Evolutionary conservation across 1,140 invertebrate genomes (phyloP).

Genomic region (Zeugodacus cucurbitae): DNA sequence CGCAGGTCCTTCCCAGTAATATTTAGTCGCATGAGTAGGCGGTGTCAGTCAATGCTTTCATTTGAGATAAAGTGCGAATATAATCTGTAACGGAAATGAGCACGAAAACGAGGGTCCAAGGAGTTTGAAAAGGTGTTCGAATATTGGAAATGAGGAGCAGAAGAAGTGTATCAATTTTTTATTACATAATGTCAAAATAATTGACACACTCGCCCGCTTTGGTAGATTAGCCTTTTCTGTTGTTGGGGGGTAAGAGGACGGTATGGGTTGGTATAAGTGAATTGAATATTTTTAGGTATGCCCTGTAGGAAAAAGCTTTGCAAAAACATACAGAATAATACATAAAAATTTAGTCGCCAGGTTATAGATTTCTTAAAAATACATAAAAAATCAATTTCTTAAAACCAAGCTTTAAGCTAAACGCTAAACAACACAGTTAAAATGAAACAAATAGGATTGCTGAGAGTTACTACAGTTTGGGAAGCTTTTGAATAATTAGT

Average conservation of each 20-base stretch:
- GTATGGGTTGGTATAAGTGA: not conserved
- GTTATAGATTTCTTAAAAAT: too few relatives aligned
- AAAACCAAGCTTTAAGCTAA: too few relatives aligned
- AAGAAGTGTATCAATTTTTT: too few relatives aligned
- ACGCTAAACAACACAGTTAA: too few relatives aligned
- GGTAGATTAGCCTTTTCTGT: not conserved
- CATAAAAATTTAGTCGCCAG: too few relatives aligned
- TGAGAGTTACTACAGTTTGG: too few relatives aligned
- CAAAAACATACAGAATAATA: too few relatives aligned
- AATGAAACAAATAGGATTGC: too few relatives aligned
- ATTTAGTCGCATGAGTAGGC: not conserved
- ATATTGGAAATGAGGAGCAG: not conserved
- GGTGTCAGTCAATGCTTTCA: not conserved
- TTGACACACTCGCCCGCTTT: not conserved
- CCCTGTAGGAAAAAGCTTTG: not conserved
- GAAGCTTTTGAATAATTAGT: too few relatives aligned
- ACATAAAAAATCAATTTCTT: too few relatives aligned
- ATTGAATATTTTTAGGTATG: not conserved
- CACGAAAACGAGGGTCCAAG: not conserved
- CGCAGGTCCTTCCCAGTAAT: not conserved
- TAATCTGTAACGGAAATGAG: not conserved
- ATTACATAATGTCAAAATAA: not conserved
- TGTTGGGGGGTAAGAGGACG: not conserved
- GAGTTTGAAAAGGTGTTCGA: not conserved
- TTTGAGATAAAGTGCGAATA: not conserved